Conservation (phyloP, 2,888 invertebrate species). For the Hoplodrina ambigua region DNA sequence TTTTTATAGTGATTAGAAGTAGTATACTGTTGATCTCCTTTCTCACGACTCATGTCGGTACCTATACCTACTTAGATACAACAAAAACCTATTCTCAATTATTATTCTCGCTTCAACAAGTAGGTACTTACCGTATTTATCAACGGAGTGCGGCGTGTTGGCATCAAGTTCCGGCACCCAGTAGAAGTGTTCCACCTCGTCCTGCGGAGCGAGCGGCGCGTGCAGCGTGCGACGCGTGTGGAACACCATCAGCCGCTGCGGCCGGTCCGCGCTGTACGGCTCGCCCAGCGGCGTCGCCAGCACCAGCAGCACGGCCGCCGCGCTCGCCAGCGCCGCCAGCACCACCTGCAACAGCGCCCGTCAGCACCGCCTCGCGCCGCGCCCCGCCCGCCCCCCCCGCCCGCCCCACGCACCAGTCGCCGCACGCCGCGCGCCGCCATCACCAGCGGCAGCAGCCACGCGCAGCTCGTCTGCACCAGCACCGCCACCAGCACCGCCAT, state of each 20-base stretch:
- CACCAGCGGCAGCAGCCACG: slow-evolving; percentile 79
- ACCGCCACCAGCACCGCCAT: slow-evolving; percentile 44
- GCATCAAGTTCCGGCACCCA: slow-evolving; percentile 95
- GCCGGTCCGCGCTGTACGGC: slow-evolving; percentile 91
- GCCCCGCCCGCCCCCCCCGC: slow-evolving; percentile 85
- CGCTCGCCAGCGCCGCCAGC: slow-evolving; percentile 61
- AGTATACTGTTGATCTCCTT: no score
- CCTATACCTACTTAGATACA: no score
- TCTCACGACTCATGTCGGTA: no score
- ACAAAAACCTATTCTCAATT: no score
- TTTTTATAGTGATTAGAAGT: no score
- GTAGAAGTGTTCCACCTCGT: slow-evolving; percentile 81
- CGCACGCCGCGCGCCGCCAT: slow-evolving; percentile 51
- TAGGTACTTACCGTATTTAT: slow-evolving; percentile 61
- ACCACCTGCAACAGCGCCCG: slow-evolving; percentile 74
- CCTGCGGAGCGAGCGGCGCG: slow-evolving; percentile 87
- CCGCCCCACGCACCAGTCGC: no score
- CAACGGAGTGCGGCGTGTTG: slow-evolving; percentile 91
- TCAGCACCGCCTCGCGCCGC: slow-evolving; percentile 83
- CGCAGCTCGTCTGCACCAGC: slow-evolving; percentile 79
- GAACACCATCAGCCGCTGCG: slow-evolving; percentile 94
- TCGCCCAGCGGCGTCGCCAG: slow-evolving; percentile 84
- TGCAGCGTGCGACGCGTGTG: slow-evolving; percentile 91
- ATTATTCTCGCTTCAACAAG: no score
- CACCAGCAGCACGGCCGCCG: slow-evolving; percentile 69